phyloP scores from a whole-genome alignment of 2,113 vertebrate genomes.

The Oreochromis spilurus region DNA sequence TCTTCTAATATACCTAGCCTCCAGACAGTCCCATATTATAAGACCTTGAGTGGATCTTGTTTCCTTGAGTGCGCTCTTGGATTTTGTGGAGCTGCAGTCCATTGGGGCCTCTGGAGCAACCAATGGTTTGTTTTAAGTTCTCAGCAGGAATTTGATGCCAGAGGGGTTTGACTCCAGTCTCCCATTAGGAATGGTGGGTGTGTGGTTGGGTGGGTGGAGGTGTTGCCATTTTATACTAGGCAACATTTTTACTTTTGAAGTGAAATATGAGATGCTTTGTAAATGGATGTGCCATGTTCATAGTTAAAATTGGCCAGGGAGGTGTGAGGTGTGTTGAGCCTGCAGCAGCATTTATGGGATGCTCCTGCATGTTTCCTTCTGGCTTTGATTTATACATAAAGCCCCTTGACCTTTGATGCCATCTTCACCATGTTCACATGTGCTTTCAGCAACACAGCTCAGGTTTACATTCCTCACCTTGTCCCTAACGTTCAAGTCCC shows the following conservation, averaged over 20 bases:
- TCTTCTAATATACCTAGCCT: not conserved
- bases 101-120: constrained; percentile 5
- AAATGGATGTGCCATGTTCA: not conserved
- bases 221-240: not conserved
- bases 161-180: constrained; percentile 7
- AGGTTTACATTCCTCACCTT: constrained; percentile 58
- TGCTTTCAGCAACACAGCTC: constrained; percentile 18
- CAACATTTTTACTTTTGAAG: not conserved
- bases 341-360: not conserved
- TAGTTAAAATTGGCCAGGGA: not conserved
- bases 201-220: not conserved
- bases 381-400: not conserved
- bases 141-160: constrained; percentile 27
- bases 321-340: not conserved
- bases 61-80: fast-evolving
- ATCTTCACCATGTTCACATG: constrained; percentile 5
- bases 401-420: not conserved
- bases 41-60: not conserved
- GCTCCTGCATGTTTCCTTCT: not conserved
- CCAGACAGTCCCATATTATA: not conserved
- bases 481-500: constrained; percentile 44
- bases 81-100: not conserved
- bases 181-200: not conserved
- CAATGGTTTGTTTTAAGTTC: constrained; percentile 35
- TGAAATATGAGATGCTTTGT: not conserved